phyloP scores from a whole-genome alignment of 1,140 invertebrate genomes.

The Lepidurus couesii region DNA sequence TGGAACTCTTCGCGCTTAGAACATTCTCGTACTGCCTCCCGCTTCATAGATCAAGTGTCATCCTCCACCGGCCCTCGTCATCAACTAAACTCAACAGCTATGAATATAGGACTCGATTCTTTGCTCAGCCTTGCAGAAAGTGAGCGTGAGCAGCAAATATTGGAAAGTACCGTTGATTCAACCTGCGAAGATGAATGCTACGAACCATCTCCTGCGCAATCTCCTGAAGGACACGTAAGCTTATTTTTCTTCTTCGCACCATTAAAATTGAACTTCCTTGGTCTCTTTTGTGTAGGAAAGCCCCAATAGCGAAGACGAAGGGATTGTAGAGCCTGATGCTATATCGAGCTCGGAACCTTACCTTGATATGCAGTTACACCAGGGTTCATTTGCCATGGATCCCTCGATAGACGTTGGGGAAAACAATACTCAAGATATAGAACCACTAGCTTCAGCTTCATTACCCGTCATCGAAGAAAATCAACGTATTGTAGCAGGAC shows the following conservation, averaged over 20 bases:
- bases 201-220: background rate
- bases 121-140: background rate
- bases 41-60: constrained; percentile 18
- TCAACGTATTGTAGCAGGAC: background rate
- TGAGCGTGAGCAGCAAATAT: background rate
- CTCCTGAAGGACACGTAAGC: background rate
- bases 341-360: background rate
- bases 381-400: background rate
- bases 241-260: too few relatives aligned
- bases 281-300: background rate
- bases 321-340: background rate
- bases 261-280: background rate
- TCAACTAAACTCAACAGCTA: background rate
- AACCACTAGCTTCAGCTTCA: background rate
- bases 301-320: background rate
- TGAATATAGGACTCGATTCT: background rate
- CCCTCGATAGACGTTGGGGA: background rate
- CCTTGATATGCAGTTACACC: background rate
- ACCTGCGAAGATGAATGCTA: constrained; percentile 3
- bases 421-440: background rate
- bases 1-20: background rate
- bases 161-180: constrained; percentile 3
- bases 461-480: background rate
- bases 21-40: background rate
- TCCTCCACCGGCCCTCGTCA: constrained; percentile 5